Evolutionary conservation across 2,888 invertebrate genomes (phyloP).

Genomic region (Poecilus cupreus): DNA sequence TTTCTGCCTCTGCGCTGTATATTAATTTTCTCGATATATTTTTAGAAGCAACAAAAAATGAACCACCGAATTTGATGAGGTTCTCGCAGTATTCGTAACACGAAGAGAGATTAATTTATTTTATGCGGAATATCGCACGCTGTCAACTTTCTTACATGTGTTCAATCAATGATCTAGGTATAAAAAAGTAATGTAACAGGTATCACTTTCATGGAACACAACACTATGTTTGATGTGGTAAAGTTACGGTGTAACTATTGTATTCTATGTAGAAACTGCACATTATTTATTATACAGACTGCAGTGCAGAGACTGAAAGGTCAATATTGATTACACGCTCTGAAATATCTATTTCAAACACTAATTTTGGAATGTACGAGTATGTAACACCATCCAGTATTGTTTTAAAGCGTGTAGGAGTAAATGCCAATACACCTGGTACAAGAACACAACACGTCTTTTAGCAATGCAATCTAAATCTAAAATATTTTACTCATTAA

Average conservation of each 20-base stretch:
- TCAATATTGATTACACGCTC: neutral
- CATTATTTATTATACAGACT: neutral
- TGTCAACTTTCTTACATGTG: too few relatives aligned
- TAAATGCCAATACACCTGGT: slow-evolving; percentile 13
- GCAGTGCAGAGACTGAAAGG: neutral
- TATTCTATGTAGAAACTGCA: neutral
- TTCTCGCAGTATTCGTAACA: too few relatives aligned
- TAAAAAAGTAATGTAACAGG: too few relatives aligned
- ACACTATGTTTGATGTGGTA: neutral
- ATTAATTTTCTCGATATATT: slow-evolving; percentile 8
- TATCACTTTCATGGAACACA: neutral
- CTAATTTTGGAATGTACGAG: slow-evolving; percentile 12
- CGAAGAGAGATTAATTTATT: too few relatives aligned
- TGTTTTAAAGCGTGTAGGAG: slow-evolving; percentile 7
- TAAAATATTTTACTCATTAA: too few relatives aligned
- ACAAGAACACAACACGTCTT: neutral
- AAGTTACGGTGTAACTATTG: neutral
- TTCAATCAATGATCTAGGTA: too few relatives aligned
- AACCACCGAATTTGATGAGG: too few relatives aligned
- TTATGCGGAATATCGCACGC: too few relatives aligned
- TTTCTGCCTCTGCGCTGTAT: slow-evolving; percentile 16
- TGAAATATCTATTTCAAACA: slow-evolving; percentile 15
- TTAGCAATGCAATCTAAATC: neutral
- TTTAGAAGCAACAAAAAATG: neutral
- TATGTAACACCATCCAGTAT: slow-evolving; percentile 14